Conservation (phyloP, 2,113 vertebrate species). For the Zosterops borbonicus region DNA sequence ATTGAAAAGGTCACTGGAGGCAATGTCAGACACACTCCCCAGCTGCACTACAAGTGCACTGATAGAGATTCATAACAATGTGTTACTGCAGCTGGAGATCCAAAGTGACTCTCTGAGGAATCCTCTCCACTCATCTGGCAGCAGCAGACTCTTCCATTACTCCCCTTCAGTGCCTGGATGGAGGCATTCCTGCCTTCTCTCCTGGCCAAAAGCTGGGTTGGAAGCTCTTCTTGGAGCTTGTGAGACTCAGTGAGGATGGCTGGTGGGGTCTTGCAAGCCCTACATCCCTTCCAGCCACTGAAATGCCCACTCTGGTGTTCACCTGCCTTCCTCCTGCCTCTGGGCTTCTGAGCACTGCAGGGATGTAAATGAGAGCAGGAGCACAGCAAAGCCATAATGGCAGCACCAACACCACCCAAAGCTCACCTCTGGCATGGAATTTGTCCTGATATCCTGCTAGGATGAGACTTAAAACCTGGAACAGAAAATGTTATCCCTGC, state of each 20-base stretch:
- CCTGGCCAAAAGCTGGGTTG: background rate
- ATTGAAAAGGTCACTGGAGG: slow-evolving; percentile 75
- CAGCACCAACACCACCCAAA: background rate
- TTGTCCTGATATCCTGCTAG: background rate
- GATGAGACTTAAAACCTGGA: background rate
- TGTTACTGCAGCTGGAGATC: slow-evolving; percentile 33
- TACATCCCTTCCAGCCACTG: background rate
- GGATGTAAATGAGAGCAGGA: background rate
- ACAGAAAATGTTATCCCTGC: background rate
- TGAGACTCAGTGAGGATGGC: background rate
- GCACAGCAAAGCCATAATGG: background rate
- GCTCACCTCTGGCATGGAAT: background rate
- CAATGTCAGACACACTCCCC: slow-evolving; percentile 71
- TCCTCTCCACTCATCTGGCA: background rate
- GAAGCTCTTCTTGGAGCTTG: slow-evolving; percentile 34
- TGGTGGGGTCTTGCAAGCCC: background rate
- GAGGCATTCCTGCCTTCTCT: background rate
- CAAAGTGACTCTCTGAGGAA: background rate
- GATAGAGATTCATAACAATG: slow-evolving; percentile 51
- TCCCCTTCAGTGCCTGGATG: background rate
- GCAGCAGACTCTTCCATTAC: background rate
- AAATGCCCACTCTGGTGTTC: background rate
- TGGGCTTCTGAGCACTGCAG: background rate
- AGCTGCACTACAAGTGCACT: slow-evolving; percentile 58
- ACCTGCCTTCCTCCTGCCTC: background rate